phyloP scores from a whole-genome alignment of 2,888 invertebrate genomes.

The Conistra vaccinii region DNA sequence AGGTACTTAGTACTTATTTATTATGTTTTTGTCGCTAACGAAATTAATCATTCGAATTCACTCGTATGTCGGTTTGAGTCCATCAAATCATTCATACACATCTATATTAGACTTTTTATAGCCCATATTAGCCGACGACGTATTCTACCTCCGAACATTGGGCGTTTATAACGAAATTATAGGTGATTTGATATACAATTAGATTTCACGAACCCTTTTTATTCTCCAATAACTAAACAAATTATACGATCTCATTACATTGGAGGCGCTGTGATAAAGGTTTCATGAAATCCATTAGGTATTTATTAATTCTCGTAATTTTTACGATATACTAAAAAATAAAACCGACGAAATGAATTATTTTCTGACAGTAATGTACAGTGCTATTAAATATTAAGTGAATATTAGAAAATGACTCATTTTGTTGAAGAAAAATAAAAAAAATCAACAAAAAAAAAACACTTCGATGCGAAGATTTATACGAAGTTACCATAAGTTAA shows the following conservation, averaged over 20 bases:
- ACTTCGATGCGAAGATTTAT: constrained; percentile 56
- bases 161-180: constrained; percentile 54
- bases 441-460: constrained; percentile 56
- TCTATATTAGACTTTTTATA: constrained; percentile 4
- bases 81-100: constrained; percentile 33
- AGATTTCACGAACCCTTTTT: constrained; percentile 67
- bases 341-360: constrained; percentile 63
- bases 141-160: constrained; percentile 62
- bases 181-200: constrained; percentile 65
- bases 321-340: constrained; percentile 57
- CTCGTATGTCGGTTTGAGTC: constrained; percentile 36
- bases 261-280: constrained; percentile 70
- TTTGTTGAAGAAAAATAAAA: constrained; percentile 51
- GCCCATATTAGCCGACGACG: constrained; percentile 51
- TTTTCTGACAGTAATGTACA: constrained; percentile 67
- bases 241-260: constrained; percentile 78
- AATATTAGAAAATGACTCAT: constrained; percentile 61
- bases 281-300: constrained; percentile 69
- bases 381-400: constrained; percentile 64
- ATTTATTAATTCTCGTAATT: constrained; percentile 65
- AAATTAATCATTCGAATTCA: constrained; percentile 37
- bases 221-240: constrained; percentile 68
- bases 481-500: constrained; percentile 71
- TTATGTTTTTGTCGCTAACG: constrained; percentile 26
- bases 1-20: constrained; percentile 33